Base-by-base conservation (phyloP, 2,113 vertebrate genomes). In the Rafetus swinhoei region DNA sequence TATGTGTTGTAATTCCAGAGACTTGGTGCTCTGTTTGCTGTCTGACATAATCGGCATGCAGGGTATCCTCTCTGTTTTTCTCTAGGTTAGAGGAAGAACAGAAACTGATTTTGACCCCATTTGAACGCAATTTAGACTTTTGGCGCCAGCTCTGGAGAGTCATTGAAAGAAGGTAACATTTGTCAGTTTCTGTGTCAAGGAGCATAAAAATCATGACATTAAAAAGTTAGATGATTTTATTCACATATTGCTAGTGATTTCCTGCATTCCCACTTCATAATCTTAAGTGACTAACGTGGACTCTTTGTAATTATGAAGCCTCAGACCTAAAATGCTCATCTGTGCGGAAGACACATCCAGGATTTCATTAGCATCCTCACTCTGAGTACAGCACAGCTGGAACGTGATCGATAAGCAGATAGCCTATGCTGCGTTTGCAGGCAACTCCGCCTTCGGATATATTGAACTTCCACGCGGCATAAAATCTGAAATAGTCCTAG, bases 71-170 rank as follows among this genome's bases (percentile, higher is more conserved):
- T 87, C 83, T 95, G 60, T 79, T 90, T 76, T 25, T 76, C 18
- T 52, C 81, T 97, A 99, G 99, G 81, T 97, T 99, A 27, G 99
- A 99, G 96, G 99, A 99, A 97, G 98, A 99, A 55, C 98, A 99
- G 84, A 99, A 99, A 84, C 97, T 99, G 85, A 98, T 99, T 96
- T 91, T 99, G 77, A 99, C 99, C 1, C 99, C 99, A 1, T 99
- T 99, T 98, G 99, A 99, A 97, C 98, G 99, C 87, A 99, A 99
- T 96, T 93, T 99, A 96, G 99, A 99, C 92, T 99, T 99, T 92
- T 99, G 99, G 99, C 98, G 99, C 87, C 99, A 99, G 89, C 98
- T 99, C 56, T 99, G 99, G 99, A 98, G 99, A 97, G 99, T 99
- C 90, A 99, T 99, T 56, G 99, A 99, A 96, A 99, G 99, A 93